phyloP scores from a whole-genome alignment of 1,140 invertebrate species.

The Coenobita brevimanus region DNA sequence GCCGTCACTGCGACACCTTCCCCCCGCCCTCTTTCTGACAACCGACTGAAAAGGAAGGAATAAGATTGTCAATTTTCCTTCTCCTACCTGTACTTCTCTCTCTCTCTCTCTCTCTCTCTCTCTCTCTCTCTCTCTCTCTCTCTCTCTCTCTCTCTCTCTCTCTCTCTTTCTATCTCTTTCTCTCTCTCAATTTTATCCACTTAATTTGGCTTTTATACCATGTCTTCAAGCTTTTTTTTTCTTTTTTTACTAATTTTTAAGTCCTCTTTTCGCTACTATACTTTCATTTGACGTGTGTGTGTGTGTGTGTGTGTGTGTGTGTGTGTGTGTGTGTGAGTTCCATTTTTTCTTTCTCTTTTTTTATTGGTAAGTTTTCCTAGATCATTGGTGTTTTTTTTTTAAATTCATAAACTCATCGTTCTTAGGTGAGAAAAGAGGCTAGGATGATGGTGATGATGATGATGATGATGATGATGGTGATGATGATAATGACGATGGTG shows the following conservation, averaged over 20 bases:
- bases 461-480: too few relatives aligned
- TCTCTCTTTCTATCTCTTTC: neutral
- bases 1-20: neutral
- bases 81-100: neutral
- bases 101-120: neutral
- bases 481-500: too few relatives aligned
- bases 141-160: neutral
- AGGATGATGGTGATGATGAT: too few relatives aligned
- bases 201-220: too few relatives aligned
- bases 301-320: neutral
- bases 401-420: too few relatives aligned
- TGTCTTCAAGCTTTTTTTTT: too few relatives aligned
- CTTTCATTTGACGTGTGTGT: too few relatives aligned
- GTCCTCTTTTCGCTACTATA: neutral
- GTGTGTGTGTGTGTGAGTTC: neutral
- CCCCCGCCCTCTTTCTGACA: neutral
- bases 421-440: too few relatives aligned
- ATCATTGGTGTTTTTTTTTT: too few relatives aligned
- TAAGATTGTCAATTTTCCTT: too few relatives aligned
- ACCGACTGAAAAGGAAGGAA: neutral
- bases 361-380: neutral
- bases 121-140: neutral
- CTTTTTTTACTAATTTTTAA: neutral
- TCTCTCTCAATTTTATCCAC: slow-evolving; percentile 21
- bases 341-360: neutral